Evolutionary conservation across 2,113 vertebrate genomes (phyloP), one percentile per base, ranked within the genome.

Genomic region (Marmota monax): DNA sequence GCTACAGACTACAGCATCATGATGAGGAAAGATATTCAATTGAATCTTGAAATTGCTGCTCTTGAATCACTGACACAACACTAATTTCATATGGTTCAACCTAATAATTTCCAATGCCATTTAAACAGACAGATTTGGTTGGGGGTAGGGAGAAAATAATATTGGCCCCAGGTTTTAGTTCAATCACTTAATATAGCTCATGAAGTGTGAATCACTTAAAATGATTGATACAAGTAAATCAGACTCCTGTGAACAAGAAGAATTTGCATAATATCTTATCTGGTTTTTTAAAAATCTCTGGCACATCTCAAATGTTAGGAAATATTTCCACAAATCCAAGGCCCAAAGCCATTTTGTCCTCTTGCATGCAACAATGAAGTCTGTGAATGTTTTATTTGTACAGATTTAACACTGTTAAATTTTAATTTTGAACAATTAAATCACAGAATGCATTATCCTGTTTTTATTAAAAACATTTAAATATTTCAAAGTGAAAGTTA

Each of bases 341-440:
- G 67, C 53, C 65, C 67, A 73, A 96, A 92, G 39, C 63, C 63
- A 76, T 51, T 92, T 74, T 97, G 74, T 77, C 72, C 22, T 1
- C 0, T 69, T 70, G 63, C 39, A 92, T 0, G 0, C 90, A 90
- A 72, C 72, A 58, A 32, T 14, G 17, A 97, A 95, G 51, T 74
- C 94, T 56, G 58, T 83, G 88, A 90, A 95, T 73, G 22, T 78
- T 80, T 90, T 93, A 88, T 0, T 10, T 72, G 94, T 93, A 96
- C 87, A 74, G 93, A 96, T 48, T 80, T 96, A 95, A 86, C 73
- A 84, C 53, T 67, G 88, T 78, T 89, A 69, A 86, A 92, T 95
- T 96, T 95, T 85, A 90, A 94, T 95, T 96, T 97, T 80, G 65
- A 97, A 79, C 37, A 96, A 76, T 69, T 97, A 96, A 96, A 86